Conservation (phyloP, 1,140 invertebrate genomes). For the Meteorus sp. region DNA sequence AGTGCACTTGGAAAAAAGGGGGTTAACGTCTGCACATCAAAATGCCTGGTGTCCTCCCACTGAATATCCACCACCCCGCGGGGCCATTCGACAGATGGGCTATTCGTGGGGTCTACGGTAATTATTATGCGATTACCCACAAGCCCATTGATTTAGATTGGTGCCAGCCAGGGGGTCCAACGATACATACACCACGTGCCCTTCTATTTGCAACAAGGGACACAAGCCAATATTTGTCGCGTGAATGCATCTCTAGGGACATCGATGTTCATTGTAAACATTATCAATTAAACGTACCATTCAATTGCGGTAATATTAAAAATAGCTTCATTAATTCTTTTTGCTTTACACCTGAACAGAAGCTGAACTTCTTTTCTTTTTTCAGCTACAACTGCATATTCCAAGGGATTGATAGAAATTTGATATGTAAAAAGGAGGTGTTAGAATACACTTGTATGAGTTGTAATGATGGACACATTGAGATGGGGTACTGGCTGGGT, state of each 20-base stretch:
- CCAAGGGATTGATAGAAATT: conserved; percentile 2
- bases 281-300: too few species aligned
- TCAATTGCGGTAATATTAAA: too few species aligned
- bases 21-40: conserved; percentile 13
- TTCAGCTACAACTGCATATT: too few species aligned
- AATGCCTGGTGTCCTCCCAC: too few species aligned
- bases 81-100: conserved; percentile 53
- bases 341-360: not conserved
- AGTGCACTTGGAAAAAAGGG: not conserved
- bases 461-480: conserved; percentile 29
- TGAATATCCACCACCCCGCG: too few species aligned
- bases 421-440: conserved; percentile 40
- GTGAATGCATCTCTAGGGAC: not conserved
- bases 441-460: conserved; percentile 44
- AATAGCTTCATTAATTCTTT: not conserved
- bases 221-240: conserved; percentile 10
- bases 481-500: conserved; percentile 57
- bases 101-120: conserved; percentile 50
- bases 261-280: conserved; percentile 19
- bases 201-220: too few species aligned
- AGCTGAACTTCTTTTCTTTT: not conserved
- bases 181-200: conserved; percentile 19
- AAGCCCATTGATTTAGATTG: conserved; percentile 60
- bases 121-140: conserved; percentile 61
- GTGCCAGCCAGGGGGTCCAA: conserved; percentile 42